Evolutionary conservation across 2,797 vertebrate genomes (phyloP).

Genomic region (Spinus olivaceus): DNA sequence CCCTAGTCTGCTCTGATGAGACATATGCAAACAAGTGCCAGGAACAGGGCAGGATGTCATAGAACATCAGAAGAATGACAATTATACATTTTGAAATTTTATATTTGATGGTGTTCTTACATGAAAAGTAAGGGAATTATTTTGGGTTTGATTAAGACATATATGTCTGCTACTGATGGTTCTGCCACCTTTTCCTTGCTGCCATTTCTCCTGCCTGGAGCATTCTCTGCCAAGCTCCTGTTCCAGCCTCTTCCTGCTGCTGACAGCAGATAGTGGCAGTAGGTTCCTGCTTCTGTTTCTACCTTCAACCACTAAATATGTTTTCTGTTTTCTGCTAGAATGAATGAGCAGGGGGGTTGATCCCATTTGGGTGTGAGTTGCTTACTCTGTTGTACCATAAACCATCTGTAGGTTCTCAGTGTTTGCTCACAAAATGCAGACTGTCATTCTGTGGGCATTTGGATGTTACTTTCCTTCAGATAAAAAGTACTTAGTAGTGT

Average conservation of each 20-base stretch:
- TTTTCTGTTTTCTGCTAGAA: background rate
- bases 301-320: background rate
- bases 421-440: background rate
- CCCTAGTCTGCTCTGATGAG: background rate
- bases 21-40: background rate
- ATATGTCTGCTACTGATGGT: background rate
- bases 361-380: background rate
- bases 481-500: background rate
- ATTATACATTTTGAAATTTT: background rate
- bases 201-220: background rate
- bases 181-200: background rate
- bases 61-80: background rate
- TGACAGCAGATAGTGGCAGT: background rate
- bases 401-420: background rate
- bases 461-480: background rate
- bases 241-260: background rate
- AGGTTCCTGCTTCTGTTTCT: background rate
- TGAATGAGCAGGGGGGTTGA: background rate
- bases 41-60: background rate
- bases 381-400: background rate
- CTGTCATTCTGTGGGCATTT: background rate
- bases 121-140: background rate
- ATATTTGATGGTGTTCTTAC: background rate
- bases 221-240: background rate
- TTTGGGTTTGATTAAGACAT: background rate